These are phyloP conservation scores for Pachymerium ferrugineum DNA, from an alignment of 2,888 invertebrate genomes.

Conservation along the genomic window DNA sequence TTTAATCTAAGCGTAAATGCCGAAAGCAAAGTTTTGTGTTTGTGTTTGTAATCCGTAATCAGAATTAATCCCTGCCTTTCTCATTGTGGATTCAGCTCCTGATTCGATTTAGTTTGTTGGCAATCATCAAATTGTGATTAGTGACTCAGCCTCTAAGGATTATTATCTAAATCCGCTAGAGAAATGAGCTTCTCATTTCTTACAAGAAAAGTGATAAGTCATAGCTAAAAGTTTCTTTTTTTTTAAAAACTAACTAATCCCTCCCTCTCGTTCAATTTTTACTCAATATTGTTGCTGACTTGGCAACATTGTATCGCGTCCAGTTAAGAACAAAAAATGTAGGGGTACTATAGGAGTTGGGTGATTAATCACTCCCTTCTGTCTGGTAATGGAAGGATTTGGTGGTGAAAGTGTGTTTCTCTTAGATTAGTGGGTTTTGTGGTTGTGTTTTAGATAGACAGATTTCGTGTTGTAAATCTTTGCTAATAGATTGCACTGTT, in stretches of 20 bases:
- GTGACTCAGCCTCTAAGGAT: conserved; percentile 19
- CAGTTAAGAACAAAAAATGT: no score
- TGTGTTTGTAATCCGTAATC: neutral
- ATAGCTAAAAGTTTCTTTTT: no score
- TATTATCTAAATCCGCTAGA: neutral
- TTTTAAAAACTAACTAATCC: no score
- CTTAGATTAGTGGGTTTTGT: neutral
- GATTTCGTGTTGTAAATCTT: neutral
- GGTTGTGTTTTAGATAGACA: neutral
- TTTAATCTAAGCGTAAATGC: neutral
- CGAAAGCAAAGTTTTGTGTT: no score
- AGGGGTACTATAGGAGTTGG: neutral
- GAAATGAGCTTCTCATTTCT: neutral
- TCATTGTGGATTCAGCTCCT: conserved; percentile 18
- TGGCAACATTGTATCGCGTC: no score
- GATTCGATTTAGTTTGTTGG: conserved; percentile 17
- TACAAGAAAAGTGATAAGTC: conserved; percentile 22
- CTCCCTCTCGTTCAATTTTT: no score
- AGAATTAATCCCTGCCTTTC: conserved; percentile 16
- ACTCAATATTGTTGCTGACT: no score
- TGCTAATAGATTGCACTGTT: no score
- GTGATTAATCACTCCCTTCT: neutral
- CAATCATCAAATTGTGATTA: conserved; percentile 27
- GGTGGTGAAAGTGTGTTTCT: neutral
- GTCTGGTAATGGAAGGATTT: conserved; percentile 10